These are phyloP conservation scores for Aphis craccivora DNA, from an alignment of 1,140 invertebrate species.

Conservation along the genomic window DNA sequence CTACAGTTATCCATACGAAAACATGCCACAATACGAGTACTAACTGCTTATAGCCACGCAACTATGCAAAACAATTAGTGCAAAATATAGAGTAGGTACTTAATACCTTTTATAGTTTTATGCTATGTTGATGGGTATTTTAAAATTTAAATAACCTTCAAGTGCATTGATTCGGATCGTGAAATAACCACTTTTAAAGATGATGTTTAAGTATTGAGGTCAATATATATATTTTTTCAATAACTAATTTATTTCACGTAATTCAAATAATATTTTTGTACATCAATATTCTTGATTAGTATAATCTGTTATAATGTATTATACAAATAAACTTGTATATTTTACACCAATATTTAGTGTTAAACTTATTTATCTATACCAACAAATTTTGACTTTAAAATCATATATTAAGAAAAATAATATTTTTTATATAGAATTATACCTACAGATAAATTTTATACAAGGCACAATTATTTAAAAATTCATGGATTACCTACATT, in stretches of 20 bases:
- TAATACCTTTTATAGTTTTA: not conserved
- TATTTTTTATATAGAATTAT: too few relatives aligned
- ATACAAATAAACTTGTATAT: not conserved
- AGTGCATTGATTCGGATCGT: conserved; percentile 29
- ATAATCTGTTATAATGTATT: not conserved
- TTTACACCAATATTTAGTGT: not conserved
- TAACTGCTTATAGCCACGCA: not conserved
- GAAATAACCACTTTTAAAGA: conserved; percentile 9
- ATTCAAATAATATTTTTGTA: not conserved
- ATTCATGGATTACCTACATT: too few relatives aligned
- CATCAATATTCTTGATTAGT: too few relatives aligned
- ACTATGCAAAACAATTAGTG: not conserved
- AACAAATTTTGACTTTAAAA: not conserved
- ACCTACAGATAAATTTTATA: too few relatives aligned
- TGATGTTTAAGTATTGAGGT: not conserved
- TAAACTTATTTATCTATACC: not conserved
- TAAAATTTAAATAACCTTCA: not conserved
- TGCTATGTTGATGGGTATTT: not conserved
- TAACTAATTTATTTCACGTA: not conserved
- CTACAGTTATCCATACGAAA: conserved; percentile 54
- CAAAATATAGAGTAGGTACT: not conserved
- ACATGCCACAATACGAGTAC: conserved; percentile 51
- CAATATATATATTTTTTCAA: not conserved
- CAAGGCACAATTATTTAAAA: too few relatives aligned
- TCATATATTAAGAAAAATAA: too few relatives aligned